These are phyloP conservation scores for Drosophila pseudoananassae DNA, from an alignment of 1,140 invertebrate genomes.

Conservation along the genomic window DNA sequence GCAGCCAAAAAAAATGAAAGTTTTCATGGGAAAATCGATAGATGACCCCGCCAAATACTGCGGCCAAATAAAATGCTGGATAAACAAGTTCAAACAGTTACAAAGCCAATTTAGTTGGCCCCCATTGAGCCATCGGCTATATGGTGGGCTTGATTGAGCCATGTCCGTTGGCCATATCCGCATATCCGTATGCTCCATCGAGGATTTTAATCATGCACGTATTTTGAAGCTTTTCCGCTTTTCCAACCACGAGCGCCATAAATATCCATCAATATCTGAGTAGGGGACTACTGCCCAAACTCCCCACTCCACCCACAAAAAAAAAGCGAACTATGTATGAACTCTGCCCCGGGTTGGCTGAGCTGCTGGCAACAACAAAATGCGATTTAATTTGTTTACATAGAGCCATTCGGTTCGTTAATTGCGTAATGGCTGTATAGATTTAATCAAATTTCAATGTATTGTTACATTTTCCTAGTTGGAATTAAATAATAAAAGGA, in stretches of 20 bases:
- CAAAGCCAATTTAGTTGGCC: constrained; percentile 43
- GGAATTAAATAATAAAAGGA: not conserved
- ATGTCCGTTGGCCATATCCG: constrained; percentile 46
- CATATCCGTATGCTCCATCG: constrained; percentile 18
- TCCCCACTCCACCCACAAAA: not conserved
- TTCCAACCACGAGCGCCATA: constrained; percentile 47
- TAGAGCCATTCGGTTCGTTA: constrained; percentile 6
- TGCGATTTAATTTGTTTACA: constrained; percentile 32
- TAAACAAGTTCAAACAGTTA: constrained; percentile 48
- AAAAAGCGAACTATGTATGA: constrained; percentile 34
- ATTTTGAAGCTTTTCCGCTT: constrained; percentile 54
- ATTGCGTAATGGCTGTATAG: constrained; percentile 18
- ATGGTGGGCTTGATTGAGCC: constrained; percentile 59
- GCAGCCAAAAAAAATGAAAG: constrained; percentile 8
- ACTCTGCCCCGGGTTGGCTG: constrained; percentile 15
- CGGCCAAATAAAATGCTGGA: constrained; percentile 45
- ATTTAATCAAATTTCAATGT: constrained; percentile 15
- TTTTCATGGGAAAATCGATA: constrained; percentile 37
- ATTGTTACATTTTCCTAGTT: not conserved
- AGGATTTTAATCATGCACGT: constrained; percentile 48
- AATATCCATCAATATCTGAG: constrained; percentile 49
- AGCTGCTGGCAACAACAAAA: not conserved
- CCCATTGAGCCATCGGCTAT: constrained; percentile 21
- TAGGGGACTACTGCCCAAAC: constrained; percentile 7
- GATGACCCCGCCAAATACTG: constrained; percentile 12